Evolutionary conservation across 2,113 vertebrate species (phyloP), one percentile per base, ranked within the genome.

Genomic region (Actenoides hombroni): DNA sequence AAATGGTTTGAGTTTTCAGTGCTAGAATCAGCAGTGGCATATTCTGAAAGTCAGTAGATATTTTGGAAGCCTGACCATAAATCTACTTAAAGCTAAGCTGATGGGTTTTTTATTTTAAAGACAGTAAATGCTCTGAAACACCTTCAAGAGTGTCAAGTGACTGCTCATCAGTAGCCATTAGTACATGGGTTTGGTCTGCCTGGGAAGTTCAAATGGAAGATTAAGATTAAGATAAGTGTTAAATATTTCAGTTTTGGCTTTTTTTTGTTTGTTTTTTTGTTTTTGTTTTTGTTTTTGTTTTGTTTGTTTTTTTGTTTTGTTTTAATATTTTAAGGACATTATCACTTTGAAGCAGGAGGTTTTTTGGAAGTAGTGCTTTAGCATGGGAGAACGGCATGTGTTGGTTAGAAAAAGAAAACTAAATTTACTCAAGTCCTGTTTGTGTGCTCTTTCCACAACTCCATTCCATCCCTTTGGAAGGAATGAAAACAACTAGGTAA

Each of bases 401-500:
- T 8, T 37, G 26, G 37, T 85, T 51, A 78, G 71, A 57, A 78
- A 77, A 37, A 83, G 65, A 61, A 83, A 19, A 8, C 33, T 19
- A 24, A 39, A 35, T 83, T 80, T 96, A 74, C 59, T 74, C 15
- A 21, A 89, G 57, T 80, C 84, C 57, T 76, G 23, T 61, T 65
- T 84, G 44, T 83, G 44, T 84, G 39, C 40, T 60, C 20, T 48
- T 92, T 15, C 11, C 26, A 40, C 39, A 74, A 21, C 46, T 85
- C 64, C 5, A 6, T 25, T 67, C n/a, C n/a, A 75, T 68, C 18
- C 51, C 53, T 93, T 92, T 54, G 71, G 68, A 86, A 88, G 90
- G 61, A 61, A 82, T 71, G 83, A 80, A 76, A 92, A 88, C 11
- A 44, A 63, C 46, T 17, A 95, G 79, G 73, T 97, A 96, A 96